Evolutionary conservation across 2,888 invertebrate species (phyloP), one percentile per base, ranked within the genome.

Genomic region (Criorhina ranunculi): DNA sequence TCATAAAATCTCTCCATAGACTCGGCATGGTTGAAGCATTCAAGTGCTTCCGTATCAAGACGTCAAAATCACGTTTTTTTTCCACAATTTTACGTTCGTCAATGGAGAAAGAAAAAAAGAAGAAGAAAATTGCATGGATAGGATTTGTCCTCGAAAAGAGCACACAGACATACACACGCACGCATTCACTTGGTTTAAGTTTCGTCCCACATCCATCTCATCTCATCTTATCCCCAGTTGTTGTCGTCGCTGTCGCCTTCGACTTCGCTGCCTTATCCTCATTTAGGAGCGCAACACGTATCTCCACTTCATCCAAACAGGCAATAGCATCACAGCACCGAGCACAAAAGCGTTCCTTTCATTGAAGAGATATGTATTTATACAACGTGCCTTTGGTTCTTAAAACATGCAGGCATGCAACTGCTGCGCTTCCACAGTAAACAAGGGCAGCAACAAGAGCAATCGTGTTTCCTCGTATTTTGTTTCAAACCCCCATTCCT

Each of bases 391-490:
- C 42, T 66, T 40, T 77, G 44, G 44, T 70, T 77, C n/a, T 77
- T 31, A 44, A 76, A 70, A 69, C 69, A 76, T 70, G 51, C 76
- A 70, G 67, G 62, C 62, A 79, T 67, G 57, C 69, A 83, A 75
- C 62, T 62, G 44, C 59, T 64, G 19, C 24, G 33, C 19, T 72
- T 62, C 57, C 35, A n/a, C n/a, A 73, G 67, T 69, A 51, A 57
- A 73, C 67, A 79, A 79, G 79, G 73, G 79, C 64, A 77, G 66
- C 82, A 78, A 72, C 55, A 73, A 78, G 83, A 78, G 78, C 78
- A 83, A 67, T 83, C 60, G 35, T 59, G 55, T 59, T 66, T 59
- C 51, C 42, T 17, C 29, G 15, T 42, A 37, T 49, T 37, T 46
- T 64, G 24, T 42, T 55, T 40, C 15, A n/a, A n/a, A n/a, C 8